Evolutionary conservation across 2,888 invertebrate species (phyloP), one percentile per base, ranked within the genome.

Genomic region (Phyto melanocephala): DNA sequence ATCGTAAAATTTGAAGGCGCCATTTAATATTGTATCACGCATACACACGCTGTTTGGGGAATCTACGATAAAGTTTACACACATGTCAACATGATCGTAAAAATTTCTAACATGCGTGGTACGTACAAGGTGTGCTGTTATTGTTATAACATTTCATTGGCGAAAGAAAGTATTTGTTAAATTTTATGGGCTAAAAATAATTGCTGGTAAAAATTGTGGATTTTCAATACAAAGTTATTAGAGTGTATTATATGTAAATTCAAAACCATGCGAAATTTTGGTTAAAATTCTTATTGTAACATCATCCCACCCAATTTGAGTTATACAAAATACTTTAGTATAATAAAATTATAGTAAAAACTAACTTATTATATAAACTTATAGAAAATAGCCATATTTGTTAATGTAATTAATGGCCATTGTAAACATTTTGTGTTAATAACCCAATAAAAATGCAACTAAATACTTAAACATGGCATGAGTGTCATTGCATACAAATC

Each of bases 71-170:
- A 76, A 45, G 58, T 71, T 76, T 76, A 58, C 52, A 54, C 13
- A 42, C 50, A 76, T 76, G 80, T 81, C 76, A 76, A 71, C 65
- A 65, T 58, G 80, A 76, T 76, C 76, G 70, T 80, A 58, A 80
- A 74, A 58, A 42, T 17, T 13, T 60, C 24, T 37, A 58, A 67
- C 24, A 24, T 37, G 47, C 50, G 40, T 28, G 7, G 58, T 58
- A 40, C 47, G 58, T 60, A 28, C 35, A 47, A 17, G 50, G 11
- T 20, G 56, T 24, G 22, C 13, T 13, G 15, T 5, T 20, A 6
- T 24, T 42, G 6, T 28, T 54, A 15, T 40, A 28, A 1, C 24
- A 20, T 47, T 54, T 7, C 35, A 63, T 67, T 24, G 33, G 45
- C 45, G 54, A 52, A n/a, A n/a, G n/a, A n/a, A 63, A 28, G 42